Conservation (phyloP, 2,113 vertebrate species). For the Anhinga rufa region DNA sequence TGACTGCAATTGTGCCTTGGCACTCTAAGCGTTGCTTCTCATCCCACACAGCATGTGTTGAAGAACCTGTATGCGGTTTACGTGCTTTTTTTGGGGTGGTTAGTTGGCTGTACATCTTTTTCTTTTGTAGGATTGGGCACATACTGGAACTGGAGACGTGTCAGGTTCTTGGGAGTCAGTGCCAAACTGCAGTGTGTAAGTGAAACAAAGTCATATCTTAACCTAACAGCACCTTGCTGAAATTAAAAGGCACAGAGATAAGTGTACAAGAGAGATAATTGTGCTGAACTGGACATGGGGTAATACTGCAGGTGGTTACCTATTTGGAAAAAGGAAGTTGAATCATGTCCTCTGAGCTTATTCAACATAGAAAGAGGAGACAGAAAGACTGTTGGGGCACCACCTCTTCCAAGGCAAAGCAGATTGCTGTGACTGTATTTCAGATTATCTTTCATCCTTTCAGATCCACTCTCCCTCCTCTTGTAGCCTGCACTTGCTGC, state of each 20-base stretch:
- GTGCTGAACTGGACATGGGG: not conserved
- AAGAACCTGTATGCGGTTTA: not conserved
- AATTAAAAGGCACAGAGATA: not conserved
- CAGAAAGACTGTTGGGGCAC: not conserved
- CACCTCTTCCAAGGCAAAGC: not conserved
- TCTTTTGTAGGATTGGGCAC: not conserved
- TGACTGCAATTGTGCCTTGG: not conserved
- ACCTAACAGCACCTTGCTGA: not conserved
- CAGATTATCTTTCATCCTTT: not conserved
- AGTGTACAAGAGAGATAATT: not conserved
- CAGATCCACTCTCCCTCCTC: not conserved
- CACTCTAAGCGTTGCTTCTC: not conserved
- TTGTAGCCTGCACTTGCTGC: not conserved
- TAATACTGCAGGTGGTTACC: not conserved
- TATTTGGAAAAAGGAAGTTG: not conserved
- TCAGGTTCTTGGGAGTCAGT: not conserved
- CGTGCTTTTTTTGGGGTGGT: not conserved
- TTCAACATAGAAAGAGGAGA: not conserved
- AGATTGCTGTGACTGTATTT: not conserved
- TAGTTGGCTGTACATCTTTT: not conserved
- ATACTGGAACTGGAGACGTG: not conserved
- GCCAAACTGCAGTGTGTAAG: not conserved
- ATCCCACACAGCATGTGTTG: not conserved
- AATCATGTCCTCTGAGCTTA: not conserved
- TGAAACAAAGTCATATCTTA: not conserved